Evolutionary conservation across 2,888 invertebrate genomes (phyloP), one percentile per base, ranked within the genome.

Genomic region (Tricholauxania praeusta): DNA sequence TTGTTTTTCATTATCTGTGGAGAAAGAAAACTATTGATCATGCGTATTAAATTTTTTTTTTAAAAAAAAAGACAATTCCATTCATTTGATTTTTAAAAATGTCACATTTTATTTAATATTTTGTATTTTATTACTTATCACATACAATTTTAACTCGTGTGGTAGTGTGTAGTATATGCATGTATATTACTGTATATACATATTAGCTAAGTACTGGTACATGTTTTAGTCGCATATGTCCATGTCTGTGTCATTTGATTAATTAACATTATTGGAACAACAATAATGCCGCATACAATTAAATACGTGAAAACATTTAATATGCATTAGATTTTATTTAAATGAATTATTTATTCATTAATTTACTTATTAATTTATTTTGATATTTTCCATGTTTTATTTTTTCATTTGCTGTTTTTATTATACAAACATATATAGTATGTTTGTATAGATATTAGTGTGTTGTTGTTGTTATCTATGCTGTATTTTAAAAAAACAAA

Each of bases 71-170:
- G 5, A 3, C n/a, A 59, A 22, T 3, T 57, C 2, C 12, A 60
- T 14, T 19, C n/a, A n/a, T 39, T 64, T 49, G 14, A 3, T 49
- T 65, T 65, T 65, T 52, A 51, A 65, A 65, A 65, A 65, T 22
- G 51, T 65, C 51, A 65, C 65, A 65, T 28, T 65, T 65, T 14
- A 64, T 65, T 65, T n/a, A 65, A 32, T 28, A 28, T 28, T 28
- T 28, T 28, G 28, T 28, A 3, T 28, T 3, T 28, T n/a, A 65
- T 65, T 28, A 19, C 22, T 51, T 65, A 14, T 52, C 28, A 47
- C 47, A 62, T 62, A 47, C 47, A 28, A 28, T 28, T n/a, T 47
- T 39, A 65, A 52, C n/a, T 22, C 32, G 52, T 65, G 52, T 28
- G 28, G 51, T 28, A 22, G 7, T 62, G 10, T 32, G 47, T 12